Evolutionary conservation across 2,113 vertebrate genomes (phyloP).

Genomic region (Hippocampus barbouri): DNA sequence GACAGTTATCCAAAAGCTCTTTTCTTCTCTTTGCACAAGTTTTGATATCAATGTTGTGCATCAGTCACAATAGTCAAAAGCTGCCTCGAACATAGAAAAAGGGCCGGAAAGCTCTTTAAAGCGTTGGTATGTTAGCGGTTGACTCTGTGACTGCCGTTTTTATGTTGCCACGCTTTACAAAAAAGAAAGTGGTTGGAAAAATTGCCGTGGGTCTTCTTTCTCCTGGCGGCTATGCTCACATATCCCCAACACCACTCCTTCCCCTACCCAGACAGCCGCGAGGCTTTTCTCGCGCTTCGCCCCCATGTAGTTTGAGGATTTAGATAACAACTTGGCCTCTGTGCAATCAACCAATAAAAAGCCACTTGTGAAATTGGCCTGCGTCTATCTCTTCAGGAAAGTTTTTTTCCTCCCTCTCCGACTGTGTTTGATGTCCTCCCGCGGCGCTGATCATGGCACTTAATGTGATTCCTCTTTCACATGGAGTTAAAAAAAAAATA

Average conservation of each 20-base stretch:
- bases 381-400: constrained; percentile 54
- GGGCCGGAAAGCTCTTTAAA: neutral
- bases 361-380: constrained; percentile 63
- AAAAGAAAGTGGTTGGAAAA: neutral
- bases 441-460: constrained; percentile 48
- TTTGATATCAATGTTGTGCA: neutral
- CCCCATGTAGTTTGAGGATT: constrained; percentile 63
- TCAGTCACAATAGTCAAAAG: neutral
- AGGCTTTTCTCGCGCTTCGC: constrained; percentile 54
- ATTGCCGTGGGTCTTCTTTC: constrained; percentile 2
- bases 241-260: neutral
- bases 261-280: neutral
- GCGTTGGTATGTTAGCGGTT: neutral
- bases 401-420: constrained; percentile 33
- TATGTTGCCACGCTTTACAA: neutral
- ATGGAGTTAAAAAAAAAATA: neutral
- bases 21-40: no score
- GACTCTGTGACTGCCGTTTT: neutral
- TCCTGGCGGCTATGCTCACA: neutral
- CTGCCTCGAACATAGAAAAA: neutral
- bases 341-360: constrained; percentile 71
- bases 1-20: neutral
- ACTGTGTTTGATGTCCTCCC: constrained; percentile 60
- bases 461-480: constrained; percentile 57
- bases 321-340: constrained; percentile 68